Percentiles rank a stretch among this genome's conserved stretches.
Conservation (phyloP, 2,113 vertebrate genomes). For the Hirundichthys speculiger region DNA sequence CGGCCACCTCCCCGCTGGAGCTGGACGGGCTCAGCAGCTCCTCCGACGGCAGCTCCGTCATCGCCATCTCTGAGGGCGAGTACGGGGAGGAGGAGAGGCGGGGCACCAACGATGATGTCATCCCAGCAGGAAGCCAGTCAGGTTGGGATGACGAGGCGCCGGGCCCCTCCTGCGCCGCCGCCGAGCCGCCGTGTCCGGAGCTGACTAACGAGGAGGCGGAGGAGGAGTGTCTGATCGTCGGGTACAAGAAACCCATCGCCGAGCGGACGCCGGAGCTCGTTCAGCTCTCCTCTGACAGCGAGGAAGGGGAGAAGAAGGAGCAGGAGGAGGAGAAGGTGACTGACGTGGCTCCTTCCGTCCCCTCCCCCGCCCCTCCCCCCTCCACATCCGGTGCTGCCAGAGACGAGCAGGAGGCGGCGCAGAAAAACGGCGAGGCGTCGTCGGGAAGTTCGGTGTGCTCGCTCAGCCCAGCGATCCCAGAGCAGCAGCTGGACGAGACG, state of each 20-base stretch:
- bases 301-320: constrained; percentile 74
- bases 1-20: constrained; percentile 68
- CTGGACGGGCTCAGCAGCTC: constrained; percentile 80
- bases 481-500: too few relatives aligned
- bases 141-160: constrained; percentile 93
- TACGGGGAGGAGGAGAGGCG: constrained; percentile 69
- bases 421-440: not conserved
- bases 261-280: constrained; percentile 93
- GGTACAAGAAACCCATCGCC: constrained; percentile 91
- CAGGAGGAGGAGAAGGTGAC: constrained; percentile 1
- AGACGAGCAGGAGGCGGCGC: constrained; percentile 4
- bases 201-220: constrained; percentile 57
- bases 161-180: constrained; percentile 88
- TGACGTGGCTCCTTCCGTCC: not conserved
- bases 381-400: constrained; percentile 34
- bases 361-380: constrained; percentile 44
- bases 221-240: constrained; percentile 91
- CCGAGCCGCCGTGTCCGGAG: constrained; percentile 75
- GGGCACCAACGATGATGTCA: constrained; percentile 1
- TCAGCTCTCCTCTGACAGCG: constrained; percentile 90
- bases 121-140: constrained; percentile 66
- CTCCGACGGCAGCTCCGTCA: constrained; percentile 85
- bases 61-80: constrained; percentile 90
- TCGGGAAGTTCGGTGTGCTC: constrained; percentile 37
- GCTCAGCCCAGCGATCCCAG: constrained; percentile 1